Evolutionary conservation across 2,113 vertebrate species (phyloP), one percentile per base, ranked within the genome.

Genomic region (Agapornis roseicollis): DNA sequence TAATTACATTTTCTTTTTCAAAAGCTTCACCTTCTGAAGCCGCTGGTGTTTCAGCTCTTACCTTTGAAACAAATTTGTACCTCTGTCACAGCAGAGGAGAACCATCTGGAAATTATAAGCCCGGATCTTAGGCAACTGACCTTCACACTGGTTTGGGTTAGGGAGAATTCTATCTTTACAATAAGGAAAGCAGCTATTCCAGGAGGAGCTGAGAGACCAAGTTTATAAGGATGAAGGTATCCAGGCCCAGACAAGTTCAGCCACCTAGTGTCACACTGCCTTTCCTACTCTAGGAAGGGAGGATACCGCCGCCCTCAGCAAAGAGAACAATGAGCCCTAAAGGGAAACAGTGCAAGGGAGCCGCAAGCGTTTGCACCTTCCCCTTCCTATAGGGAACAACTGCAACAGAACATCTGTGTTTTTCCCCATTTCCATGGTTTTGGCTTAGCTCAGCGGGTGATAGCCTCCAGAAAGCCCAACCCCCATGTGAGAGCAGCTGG

Each of bases 271-370:
- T 24, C 11, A 63, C 1, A 1, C 28, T 35, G 11, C 28, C 28
- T 28, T 5, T 72, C 29, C 53, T 42, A 2, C n/a, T 35, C 31
- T 7, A 78, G 63, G 25, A 87, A 80, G 11, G 53, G 4, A 65
- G 4, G 29, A 50, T 8, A 6, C 20, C 1, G 0, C 10, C 78
- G 17, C 29, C 25, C 55, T 41, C 6, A 5, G 25, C 10, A 35
- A 80, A 47, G 24, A 44, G 68, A 77, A 66, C 17, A 6, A 22
- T 0, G 1, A 80, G n/a, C 10, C 23, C 55, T 52, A 17, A 73
- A n/a, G 13, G 33, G 13, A 35, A 69, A 58, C 7, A 49, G 35
- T 2, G 5, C 41, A 70, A 20, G 4, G 11, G 24, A 68, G 41
- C 60, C 50, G 5, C 5, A 22, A 11, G 15, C 24, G 6, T 18